Base-by-base conservation (phyloP, 2,888 invertebrate species). In the Apodemia mormo region DNA sequence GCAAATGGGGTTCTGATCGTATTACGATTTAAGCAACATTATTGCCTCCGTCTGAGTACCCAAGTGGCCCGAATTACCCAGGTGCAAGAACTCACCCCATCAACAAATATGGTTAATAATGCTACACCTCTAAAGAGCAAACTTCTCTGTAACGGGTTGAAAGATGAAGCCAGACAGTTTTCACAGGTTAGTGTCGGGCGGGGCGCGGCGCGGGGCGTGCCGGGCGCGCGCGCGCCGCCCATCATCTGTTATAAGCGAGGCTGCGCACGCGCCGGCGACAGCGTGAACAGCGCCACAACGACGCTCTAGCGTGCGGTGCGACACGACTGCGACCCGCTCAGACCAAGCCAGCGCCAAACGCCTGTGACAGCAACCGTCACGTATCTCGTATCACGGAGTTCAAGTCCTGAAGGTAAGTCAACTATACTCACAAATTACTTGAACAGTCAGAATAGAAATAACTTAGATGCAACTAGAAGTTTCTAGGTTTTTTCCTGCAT, bases 161-260 rank as follows among this genome's bases (percentile, higher is more conserved):
- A 29, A 56, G 30, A 61, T 61, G 30, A 61, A 33, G 58, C 30
- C 58, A 58, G 61, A 61, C 61, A 61, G 61, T 61, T 61, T 61
- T 61, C 12, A 33, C 61, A 22, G 30, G 61, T 58, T 12, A 33
- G 43, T 37, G 29, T 79, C 76, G 82, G 82, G 85, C 82, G 83
- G 85, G 77, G 82, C 80, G 86, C 79, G 80, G 82, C 75, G 88
- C 82, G 86, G 82, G 87, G 88, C 87, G 89, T 85, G 86, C 73
- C 77, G 78, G 80, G 73, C 80, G 84, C 85, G 81, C 81, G 81
- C 80, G 86, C 86, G 85, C 88, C 91, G 86, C 90, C 88, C 88
- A 85, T 82, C 82, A 68, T 75, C 75, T 75, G 76, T 76, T 80
- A 87, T 87, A 90, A 87, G 85, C 85, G 83, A 82, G 76, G 82